Evolutionary conservation across 2,888 invertebrate genomes (phyloP).

Genomic region (Siphlonurus alternatus): DNA sequence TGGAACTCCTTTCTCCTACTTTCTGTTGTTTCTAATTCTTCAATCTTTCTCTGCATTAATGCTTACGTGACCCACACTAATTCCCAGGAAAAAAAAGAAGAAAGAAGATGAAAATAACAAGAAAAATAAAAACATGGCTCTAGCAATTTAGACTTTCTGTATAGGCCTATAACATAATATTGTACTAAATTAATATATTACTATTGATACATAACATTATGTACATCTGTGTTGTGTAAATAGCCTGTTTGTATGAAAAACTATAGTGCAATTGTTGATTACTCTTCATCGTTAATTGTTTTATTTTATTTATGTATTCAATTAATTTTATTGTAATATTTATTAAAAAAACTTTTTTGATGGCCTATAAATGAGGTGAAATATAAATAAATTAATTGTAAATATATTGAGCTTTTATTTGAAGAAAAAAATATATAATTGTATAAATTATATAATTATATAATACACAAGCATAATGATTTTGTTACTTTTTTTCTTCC

Average conservation of each 20-base stretch:
- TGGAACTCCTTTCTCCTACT: neutral
- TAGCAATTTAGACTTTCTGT: neutral
- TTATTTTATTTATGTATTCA: too few relatives aligned
- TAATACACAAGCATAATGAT: neutral
- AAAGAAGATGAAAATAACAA: neutral
- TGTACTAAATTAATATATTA: neutral
- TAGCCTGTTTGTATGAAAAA: neutral
- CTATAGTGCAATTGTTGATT: slow-evolving; percentile 1
- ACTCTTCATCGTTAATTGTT: too few relatives aligned
- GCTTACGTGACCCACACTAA: neutral
- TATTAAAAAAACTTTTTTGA: neutral
- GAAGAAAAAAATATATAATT: neutral
- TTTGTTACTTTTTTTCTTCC: neutral
- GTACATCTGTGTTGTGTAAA: slow-evolving; percentile 1
- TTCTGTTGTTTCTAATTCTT: neutral
- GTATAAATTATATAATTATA: neutral
- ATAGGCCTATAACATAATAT: neutral
- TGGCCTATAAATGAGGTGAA: neutral
- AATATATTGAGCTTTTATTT: too few relatives aligned
- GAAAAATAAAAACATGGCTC: neutral
- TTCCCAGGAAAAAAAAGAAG: too few relatives aligned
- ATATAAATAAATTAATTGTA: too few relatives aligned
- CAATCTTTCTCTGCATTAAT: neutral
- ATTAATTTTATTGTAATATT: too few relatives aligned
- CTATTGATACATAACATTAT: neutral